phyloP scores from a whole-genome alignment of 92 coral and sea anemone genomes.

The Blastomussa wellsi region DNA sequence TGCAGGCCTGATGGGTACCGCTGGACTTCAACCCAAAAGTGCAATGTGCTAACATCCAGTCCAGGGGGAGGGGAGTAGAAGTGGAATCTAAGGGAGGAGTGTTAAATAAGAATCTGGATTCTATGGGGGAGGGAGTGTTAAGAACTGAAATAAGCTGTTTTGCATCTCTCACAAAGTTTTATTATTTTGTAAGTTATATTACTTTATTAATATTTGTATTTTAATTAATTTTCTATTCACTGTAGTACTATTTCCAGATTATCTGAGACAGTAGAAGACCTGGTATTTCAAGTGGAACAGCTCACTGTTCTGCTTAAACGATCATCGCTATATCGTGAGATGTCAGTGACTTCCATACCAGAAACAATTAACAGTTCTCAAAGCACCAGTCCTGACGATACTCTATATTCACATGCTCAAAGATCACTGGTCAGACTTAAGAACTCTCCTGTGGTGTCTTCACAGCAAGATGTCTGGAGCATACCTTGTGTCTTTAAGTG shows the following conservation, averaged over 20 bases:
- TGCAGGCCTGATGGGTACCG: no score
- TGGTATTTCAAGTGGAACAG: constrained; percentile 89
- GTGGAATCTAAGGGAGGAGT: no score
- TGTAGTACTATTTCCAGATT: constrained; percentile 86
- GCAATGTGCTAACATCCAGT: neutral
- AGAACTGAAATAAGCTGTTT: no score
- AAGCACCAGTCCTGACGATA: constrained; percentile 77
- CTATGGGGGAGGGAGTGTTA: no score
- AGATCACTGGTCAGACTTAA: constrained; percentile 70
- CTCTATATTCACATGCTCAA: constrained; percentile 62
- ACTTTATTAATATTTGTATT: neutral
- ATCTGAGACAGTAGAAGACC: constrained; percentile 86
- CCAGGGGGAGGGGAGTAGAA: no score
- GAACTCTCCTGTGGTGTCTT: constrained; percentile 67
- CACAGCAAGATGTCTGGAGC: constrained; percentile 88
- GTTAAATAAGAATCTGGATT: no score
- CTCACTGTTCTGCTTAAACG: constrained; percentile 76
- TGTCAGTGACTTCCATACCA: constrained; percentile 90
- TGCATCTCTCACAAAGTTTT: no score
- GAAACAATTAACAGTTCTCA: constrained; percentile 74
- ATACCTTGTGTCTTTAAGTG: constrained; percentile 97
- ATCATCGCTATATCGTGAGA: constrained; percentile 79
- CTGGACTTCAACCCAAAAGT: no score
- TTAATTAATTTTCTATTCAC: neutral
- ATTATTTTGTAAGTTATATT: no score